These are phyloP conservation scores for Ctenosaura bakeri DNA, from an alignment of 2,797 vertebrate species.

Conservation along the genomic window DNA sequence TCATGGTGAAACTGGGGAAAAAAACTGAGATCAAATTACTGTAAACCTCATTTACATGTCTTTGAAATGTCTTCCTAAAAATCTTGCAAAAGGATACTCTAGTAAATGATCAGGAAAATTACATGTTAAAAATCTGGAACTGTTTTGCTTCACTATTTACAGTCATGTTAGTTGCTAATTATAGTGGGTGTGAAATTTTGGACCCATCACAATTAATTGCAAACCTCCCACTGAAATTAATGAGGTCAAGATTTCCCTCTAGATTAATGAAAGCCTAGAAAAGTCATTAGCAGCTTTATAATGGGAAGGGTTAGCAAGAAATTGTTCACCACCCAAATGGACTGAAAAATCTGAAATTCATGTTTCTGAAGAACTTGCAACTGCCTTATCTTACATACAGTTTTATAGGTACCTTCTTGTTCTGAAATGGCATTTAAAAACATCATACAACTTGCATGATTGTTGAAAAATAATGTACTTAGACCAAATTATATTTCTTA, in stretches of 20 bases:
- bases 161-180: constrained; percentile 20
- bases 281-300: constrained; percentile 29
- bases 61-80: constrained; percentile 33
- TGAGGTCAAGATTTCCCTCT: constrained; percentile 33
- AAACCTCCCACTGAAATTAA: constrained; percentile 27
- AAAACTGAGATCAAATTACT: constrained; percentile 25
- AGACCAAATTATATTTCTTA: background rate
- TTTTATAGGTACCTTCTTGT: background rate
- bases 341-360: constrained; percentile 19
- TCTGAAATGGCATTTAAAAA: constrained; percentile 9
- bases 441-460: constrained; percentile 23
- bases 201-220: constrained; percentile 28
- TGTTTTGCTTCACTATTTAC: constrained; percentile 18
- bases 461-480: constrained; percentile 8
- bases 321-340: background rate
- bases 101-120: constrained; percentile 6
- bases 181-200: constrained; percentile 16
- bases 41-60: background rate
- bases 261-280: constrained; percentile 26
- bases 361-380: constrained; percentile 48
- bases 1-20: constrained; percentile 7
- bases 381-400: background rate
- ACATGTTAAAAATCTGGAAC: constrained; percentile 29
- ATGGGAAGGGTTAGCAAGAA: background rate
- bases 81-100: background rate